Evolutionary conservation across 2,888 invertebrate genomes (phyloP), one percentile per base, ranked within the genome.

Genomic region (Conus canariensis): DNA sequence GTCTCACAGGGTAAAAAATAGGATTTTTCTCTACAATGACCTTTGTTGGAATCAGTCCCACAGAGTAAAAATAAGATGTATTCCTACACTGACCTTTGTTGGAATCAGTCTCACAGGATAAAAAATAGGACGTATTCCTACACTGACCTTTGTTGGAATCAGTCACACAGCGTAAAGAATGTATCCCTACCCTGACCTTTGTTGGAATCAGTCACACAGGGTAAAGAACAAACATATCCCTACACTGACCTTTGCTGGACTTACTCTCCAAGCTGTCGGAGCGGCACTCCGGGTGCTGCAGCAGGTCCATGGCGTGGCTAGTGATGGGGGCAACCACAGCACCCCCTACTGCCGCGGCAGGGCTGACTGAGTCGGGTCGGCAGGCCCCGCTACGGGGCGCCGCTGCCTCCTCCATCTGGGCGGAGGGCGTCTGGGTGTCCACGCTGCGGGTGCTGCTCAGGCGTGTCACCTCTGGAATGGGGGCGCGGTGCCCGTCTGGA

Each of bases 401-500:
- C 70, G 91, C 92, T 22, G 91, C 91, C n/a, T 83, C 92, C 87
- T 92, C 92, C 87, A 94, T 91, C 88, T 92, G 93, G 9, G 95
- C 95, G 91, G 98, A 98, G 58, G 98, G 98, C 22, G 98, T 98
- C 97, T 98, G 98, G 25, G 98, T 98, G 96, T 98, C 98, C 91
- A 98, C 98, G 91, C 98, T 98, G 91, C 98, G 97, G 88, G 97
- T 97, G 85, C 94, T 93, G 92, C 93, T 94, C 56, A 97, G 97
- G 30, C 93, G 92, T 92, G 97, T 97, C 30, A 93, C 87, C 95
- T 98, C 98, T 10, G 98, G 98, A 91, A 98, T 97, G 7, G 98
- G 98, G 22, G 98, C 98, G 92, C 98, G 97, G 95, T 98, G 98
- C 22, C 98, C 98, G 97, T 98, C 98, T 4, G 98, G 98, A 90